Conservation (phyloP, 2,888 invertebrate species). For the Drosophila prostipennis region DNA sequence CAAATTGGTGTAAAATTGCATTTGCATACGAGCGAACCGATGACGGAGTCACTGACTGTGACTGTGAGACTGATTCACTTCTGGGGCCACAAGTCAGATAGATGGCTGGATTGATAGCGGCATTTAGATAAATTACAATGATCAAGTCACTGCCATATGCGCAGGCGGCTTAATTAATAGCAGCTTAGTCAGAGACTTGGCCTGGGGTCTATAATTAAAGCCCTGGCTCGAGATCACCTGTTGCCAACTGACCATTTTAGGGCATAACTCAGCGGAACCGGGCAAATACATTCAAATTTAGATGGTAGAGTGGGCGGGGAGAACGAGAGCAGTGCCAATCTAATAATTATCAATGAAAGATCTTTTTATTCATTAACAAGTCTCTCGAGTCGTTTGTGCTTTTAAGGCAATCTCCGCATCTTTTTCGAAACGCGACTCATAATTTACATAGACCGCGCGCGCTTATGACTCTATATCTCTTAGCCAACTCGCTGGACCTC, state of each 20-base stretch:
- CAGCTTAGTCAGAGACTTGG: constrained; percentile 19
- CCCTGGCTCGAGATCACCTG: constrained; percentile 28
- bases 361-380: constrained; percentile 73
- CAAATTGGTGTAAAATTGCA: constrained; percentile 56
- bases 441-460: constrained; percentile 61
- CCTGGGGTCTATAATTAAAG: constrained; percentile 43
- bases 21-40: constrained; percentile 57
- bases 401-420: constrained; percentile 58
- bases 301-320: constrained; percentile 14
- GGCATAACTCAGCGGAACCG: constrained; percentile 38
- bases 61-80: constrained; percentile 28
- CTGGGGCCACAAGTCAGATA: constrained; percentile 31
- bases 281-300: not conserved
- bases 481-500: constrained; percentile 33
- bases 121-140: constrained; percentile 74
- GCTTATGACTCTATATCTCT: constrained; percentile 56
- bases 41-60: constrained; percentile 24
- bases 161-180: constrained; percentile 73
- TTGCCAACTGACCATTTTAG: constrained; percentile 61
- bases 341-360: constrained; percentile 75
- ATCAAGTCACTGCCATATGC: constrained; percentile 64
- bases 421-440: constrained; percentile 70
- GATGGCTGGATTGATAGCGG: constrained; percentile 55
- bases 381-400: constrained; percentile 62
- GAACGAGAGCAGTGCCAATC: constrained; percentile 54